Evolutionary conservation across 1,140 invertebrate species (phyloP).

Genomic region (Danaus melanippus): DNA sequence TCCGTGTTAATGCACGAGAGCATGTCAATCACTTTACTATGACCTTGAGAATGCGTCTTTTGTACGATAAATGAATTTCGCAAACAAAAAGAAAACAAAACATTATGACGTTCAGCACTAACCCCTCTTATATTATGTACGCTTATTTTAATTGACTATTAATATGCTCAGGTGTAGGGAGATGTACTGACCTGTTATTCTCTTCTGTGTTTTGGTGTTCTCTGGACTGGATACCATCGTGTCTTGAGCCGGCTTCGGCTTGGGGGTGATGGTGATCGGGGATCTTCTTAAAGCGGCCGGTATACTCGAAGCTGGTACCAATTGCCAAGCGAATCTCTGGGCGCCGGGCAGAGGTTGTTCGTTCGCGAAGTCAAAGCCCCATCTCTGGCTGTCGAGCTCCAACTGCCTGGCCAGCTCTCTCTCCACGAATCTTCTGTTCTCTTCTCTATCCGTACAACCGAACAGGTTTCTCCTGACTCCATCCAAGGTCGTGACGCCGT

Average conservation of each 20-base stretch:
- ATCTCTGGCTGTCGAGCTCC: conserved; percentile 60
- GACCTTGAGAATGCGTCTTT: too few relatives aligned
- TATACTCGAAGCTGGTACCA: conserved; percentile 51
- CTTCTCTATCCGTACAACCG: conserved; percentile 57
- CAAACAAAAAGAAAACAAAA: too few relatives aligned
- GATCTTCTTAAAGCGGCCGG: conserved; percentile 54
- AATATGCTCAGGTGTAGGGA: too few relatives aligned
- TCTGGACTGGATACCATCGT: conserved; percentile 55
- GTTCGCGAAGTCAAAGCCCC: conserved; percentile 66
- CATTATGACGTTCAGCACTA: too few relatives aligned
- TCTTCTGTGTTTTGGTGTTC: conserved; percentile 60
- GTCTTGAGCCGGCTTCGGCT: conserved; percentile 43
- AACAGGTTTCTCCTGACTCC: conserved; percentile 63
- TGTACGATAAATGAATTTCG: too few relatives aligned
- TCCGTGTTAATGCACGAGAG: too few relatives aligned
- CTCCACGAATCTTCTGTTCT: conserved; percentile 59
- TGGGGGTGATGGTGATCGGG: conserved; percentile 51
- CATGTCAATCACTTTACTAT: too few relatives aligned
- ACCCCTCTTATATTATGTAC: too few relatives aligned
- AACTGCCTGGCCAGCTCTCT: conserved; percentile 55
- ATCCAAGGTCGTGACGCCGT: conserved; percentile 52
- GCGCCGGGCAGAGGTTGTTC: conserved; percentile 57
- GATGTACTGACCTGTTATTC: conserved; percentile 62
- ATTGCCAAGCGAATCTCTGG: conserved; percentile 63
- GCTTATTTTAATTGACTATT: too few relatives aligned